Conservation (phyloP, 1,140 invertebrate genomes). For the Apis florea region DNA sequence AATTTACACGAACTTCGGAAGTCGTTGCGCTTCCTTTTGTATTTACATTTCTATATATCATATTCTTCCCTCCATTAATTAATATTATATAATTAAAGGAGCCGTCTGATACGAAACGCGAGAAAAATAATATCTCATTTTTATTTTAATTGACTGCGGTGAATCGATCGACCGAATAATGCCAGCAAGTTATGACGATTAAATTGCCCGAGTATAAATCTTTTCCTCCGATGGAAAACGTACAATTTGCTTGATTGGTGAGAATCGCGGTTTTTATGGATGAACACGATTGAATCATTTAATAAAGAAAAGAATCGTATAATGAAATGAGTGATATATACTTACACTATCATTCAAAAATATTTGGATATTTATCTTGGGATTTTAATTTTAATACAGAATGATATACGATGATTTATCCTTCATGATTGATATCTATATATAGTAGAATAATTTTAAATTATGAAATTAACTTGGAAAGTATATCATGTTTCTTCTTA, state of each 20-base stretch:
- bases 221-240: not conserved
- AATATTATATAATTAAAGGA: constrained; percentile 18
- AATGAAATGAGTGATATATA: too few relatives aligned
- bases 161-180: constrained; percentile 24
- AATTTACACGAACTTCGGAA: not conserved
- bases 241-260: too few relatives aligned
- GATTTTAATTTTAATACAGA: too few relatives aligned
- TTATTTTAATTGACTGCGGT: constrained; percentile 1
- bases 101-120: not conserved
- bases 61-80: not conserved
- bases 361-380: too few relatives aligned
- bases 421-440: too few relatives aligned
- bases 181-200: constrained; percentile 1
- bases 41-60: too few relatives aligned
- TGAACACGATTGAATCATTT: not conserved
- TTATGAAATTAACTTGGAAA: too few relatives aligned
- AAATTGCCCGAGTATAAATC: constrained; percentile 11
- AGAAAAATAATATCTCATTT: not conserved
- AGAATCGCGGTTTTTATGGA: not conserved
- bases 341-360: too few relatives aligned
- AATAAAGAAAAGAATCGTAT: not conserved
- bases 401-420: too few relatives aligned
- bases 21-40: too few relatives aligned
- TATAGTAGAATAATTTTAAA: too few relatives aligned
- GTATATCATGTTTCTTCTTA: too few relatives aligned